Conservation (phyloP, 2,797 vertebrate genomes). For the Siniperca scherzeri region DNA sequence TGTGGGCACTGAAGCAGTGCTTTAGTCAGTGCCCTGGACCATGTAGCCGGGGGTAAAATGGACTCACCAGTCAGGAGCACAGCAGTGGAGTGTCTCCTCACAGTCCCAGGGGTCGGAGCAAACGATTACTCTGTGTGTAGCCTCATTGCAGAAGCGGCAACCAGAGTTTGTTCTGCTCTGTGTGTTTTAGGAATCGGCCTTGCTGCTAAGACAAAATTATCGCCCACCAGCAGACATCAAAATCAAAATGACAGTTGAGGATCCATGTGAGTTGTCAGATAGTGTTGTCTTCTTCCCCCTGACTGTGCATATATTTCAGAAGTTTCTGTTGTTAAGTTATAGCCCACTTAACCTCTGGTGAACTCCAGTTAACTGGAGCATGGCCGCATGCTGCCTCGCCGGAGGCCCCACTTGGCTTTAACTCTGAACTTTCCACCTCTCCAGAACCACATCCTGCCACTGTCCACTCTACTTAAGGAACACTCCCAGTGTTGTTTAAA, state of each 20-base stretch:
- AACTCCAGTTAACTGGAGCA: slow-evolving; percentile 70
- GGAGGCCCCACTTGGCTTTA: slow-evolving; percentile 60
- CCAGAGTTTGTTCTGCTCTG: slow-evolving; percentile 56
- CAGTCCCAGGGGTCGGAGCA: slow-evolving; percentile 58
- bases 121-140: slow-evolving; percentile 54
- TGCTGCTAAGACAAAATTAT: slow-evolving; percentile 35
- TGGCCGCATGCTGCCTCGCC: slow-evolving; percentile 52
- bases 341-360: slow-evolving; percentile 69
- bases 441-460: slow-evolving; percentile 57
- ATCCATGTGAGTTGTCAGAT: slow-evolving; percentile 44
- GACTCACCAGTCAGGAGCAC: slow-evolving; percentile 67
- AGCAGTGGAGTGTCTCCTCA: slow-evolving; percentile 54
- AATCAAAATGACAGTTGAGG: slow-evolving; percentile 52
- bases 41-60: slow-evolving; percentile 68
- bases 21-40: slow-evolving; percentile 71
- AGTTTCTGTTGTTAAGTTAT: slow-evolving; percentile 55
- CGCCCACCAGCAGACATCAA: slow-evolving; percentile 37
- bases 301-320: slow-evolving; percentile 43
- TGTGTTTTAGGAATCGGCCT: slow-evolving; percentile 36
- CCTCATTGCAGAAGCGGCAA: slow-evolving; percentile 47
- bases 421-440: slow-evolving; percentile 62
- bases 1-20: slow-evolving; percentile 75
- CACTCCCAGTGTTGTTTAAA: slow-evolving; percentile 32
- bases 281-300: slow-evolving; percentile 34
- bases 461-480: slow-evolving; percentile 42